These are phyloP conservation scores for Patella vulgata DNA, from an alignment of 1,140 invertebrate species.

Conservation along the genomic window DNA sequence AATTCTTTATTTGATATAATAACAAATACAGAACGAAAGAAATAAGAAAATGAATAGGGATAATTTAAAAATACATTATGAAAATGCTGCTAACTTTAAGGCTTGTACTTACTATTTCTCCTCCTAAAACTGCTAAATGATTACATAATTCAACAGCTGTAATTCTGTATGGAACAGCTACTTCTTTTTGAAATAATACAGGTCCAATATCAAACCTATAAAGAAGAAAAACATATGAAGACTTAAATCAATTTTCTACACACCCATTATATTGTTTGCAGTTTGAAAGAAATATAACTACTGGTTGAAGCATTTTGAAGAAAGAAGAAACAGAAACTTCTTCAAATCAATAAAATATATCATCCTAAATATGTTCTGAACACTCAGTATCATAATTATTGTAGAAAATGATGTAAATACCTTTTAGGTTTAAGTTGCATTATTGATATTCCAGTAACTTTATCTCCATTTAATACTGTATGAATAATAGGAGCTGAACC, in stretches of 20 bases:
- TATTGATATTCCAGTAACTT: conserved; percentile 84
- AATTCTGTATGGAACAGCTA: conserved; percentile 73
- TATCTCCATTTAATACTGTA: conserved; percentile 85
- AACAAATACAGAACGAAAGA: neutral
- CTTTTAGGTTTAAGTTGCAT: conserved; percentile 87
- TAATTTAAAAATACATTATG: neutral
- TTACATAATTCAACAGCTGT: conserved; percentile 76
- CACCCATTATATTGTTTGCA: no score
- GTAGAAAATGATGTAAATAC: conserved; percentile 59
- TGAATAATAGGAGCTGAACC: conserved; percentile 89
- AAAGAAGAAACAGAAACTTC: neutral
- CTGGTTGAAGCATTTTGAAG: neutral
- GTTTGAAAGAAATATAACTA: neutral
- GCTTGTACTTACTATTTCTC: conserved; percentile 70
- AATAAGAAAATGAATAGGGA: neutral
- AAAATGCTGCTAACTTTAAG: no score
- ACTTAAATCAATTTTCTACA: neutral
- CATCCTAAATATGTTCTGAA: neutral
- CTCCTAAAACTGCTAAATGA: conserved; percentile 76
- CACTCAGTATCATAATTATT: no score
- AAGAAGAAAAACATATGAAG: conserved; percentile 4
- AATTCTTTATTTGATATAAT: neutral
- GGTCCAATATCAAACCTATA: conserved; percentile 86
- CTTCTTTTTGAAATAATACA: conserved; percentile 76
- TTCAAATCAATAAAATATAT: neutral